These are phyloP conservation scores for Chymomyza fuscimana DNA, from an alignment of 2,888 invertebrate species.

Conservation along the genomic window DNA sequence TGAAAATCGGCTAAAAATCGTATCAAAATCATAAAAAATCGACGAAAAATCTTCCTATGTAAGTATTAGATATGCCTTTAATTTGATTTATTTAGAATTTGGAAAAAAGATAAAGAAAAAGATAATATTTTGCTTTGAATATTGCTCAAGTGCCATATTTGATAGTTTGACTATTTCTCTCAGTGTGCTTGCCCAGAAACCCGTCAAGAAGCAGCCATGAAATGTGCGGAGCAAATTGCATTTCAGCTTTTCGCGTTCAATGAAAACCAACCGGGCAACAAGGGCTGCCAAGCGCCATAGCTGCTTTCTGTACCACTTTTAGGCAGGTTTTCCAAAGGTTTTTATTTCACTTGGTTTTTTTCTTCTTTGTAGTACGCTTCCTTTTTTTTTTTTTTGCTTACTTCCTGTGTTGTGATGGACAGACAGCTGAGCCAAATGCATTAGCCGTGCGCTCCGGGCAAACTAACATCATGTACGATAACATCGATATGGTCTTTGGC, in stretches of 20 bases:
- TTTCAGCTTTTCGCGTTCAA: background rate
- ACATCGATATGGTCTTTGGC: slow-evolving; percentile 60
- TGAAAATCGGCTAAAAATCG: too few species aligned
- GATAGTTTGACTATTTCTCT: background rate
- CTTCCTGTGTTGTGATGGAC: background rate
- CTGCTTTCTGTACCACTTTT: background rate
- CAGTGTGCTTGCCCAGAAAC: background rate
- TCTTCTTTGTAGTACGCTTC: background rate
- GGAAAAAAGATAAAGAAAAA: too few species aligned
- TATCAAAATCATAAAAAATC: too few species aligned
- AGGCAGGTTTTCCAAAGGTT: background rate
- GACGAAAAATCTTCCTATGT: too few species aligned
- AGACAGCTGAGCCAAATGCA: slow-evolving; percentile 9
- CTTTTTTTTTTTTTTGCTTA: background rate
- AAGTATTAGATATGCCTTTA: too few species aligned
- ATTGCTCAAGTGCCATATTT: too few species aligned
- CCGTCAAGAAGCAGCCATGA: background rate
- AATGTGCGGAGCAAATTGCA: slow-evolving; percentile 3
- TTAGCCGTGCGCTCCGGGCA: background rate
- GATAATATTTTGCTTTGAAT: too few species aligned
- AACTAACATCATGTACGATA: slow-evolving; percentile 25
- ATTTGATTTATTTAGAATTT: too few species aligned
- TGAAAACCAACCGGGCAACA: background rate
- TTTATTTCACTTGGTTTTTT: background rate
- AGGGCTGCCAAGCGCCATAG: background rate